Evolutionary conservation across 2,113 vertebrate species (phyloP).

Genomic region (Vidua chalybeata): DNA sequence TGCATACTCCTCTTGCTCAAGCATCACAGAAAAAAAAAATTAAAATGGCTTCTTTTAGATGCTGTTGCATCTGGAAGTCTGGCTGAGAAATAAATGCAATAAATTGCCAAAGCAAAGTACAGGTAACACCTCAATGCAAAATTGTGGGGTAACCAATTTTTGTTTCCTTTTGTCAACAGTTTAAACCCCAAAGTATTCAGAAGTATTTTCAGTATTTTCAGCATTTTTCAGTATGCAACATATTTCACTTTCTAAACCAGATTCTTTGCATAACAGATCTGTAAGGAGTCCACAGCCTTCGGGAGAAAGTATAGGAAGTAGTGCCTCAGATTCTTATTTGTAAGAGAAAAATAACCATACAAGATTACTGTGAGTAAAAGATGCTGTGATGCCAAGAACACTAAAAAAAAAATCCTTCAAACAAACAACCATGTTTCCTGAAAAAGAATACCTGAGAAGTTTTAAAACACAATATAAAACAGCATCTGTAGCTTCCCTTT

Average conservation of each 20-base stretch:
- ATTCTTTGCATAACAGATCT: not conserved
- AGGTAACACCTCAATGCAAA: not conserved
- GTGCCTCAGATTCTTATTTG: not conserved
- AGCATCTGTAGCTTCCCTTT: not conserved
- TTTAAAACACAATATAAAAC: not conserved
- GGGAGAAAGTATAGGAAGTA: not conserved
- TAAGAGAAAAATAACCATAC: not conserved
- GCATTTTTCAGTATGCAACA: not conserved
- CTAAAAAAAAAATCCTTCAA: not conserved
- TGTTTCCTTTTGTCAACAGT: not conserved
- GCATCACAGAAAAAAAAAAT: not conserved
- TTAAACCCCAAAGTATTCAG: not conserved
- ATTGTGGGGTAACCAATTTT: not conserved
- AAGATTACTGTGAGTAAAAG: not conserved
- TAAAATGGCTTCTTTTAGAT: not conserved
- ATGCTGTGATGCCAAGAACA: not conserved
- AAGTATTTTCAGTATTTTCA: not conserved
- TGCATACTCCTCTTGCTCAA: not conserved
- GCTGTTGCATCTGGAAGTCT: not conserved
- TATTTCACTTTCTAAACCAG: not conserved
- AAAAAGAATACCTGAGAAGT: not conserved
- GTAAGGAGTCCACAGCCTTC: not conserved
- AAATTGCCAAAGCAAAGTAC: not conserved
- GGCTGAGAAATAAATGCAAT: not conserved
- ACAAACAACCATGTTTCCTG: fast-evolving